Base-by-base conservation (phyloP, 2,113 vertebrate species). In the Ammodytes dubius region DNA sequence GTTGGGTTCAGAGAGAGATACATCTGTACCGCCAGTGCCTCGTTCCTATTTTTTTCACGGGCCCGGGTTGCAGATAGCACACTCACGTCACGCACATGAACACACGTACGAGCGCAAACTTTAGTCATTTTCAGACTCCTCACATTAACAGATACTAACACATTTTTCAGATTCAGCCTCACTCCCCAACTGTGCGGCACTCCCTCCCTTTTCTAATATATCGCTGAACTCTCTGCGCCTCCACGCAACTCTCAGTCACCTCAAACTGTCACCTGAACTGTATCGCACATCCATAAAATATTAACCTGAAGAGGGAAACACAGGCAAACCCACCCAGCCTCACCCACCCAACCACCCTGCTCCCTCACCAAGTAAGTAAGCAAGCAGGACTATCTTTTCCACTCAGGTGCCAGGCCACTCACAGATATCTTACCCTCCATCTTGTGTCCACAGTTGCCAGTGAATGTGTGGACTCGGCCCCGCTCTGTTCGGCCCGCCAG, bases 361-460 rank as follows among this genome's bases (percentile, higher is more conserved):
- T 7, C 40, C 40, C 40, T n/a, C 43, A 14, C 65, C 65, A 46
- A 77, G 71, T 81, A 76, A 88, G 86, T 61, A 46, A 77, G 71
- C 79, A 76, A 88, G 86, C 83, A 77, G 77, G 72, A 74, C 89
- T 87, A 91, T 91, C 90, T 91, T 88, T 77, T 67, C 54, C 72
- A 77, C 88, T 90, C 83, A 82, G 86, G 89, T 90, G 90, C 88
- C 83, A 74, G 84, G 72, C 84, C 87, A 83, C 84, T 88, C 88
- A 67, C 78, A 40, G 85, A 85, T 93, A 91, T 93, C 93, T 89
- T 75, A 59, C 77, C 85, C 78, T 89, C 88, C 74, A 93, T 93
- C 92, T 90, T 89, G 83, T 92, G 89, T 93, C 91, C 85, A 87
- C 92, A 88, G 81, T 91, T 65, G 82, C 89, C 76, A 66, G 80